A percentile compares a stretch with the other conserved stretches of the same genome.
Conservation (phyloP, 1,140 invertebrate species). For the Geopemphigus sp. region DNA sequence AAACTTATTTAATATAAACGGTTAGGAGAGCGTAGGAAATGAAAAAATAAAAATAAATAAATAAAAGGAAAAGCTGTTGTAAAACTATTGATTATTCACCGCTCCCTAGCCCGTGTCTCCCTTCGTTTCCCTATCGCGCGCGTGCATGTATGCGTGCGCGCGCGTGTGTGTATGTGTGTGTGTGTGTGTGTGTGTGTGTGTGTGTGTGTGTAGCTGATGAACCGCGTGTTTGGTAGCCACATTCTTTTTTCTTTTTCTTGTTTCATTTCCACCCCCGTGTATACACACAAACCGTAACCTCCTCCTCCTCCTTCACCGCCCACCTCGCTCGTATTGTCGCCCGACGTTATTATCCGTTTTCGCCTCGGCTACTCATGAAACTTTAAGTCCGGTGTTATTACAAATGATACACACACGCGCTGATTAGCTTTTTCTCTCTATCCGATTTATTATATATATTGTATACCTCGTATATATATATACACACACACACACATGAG, state of each 20-base stretch:
- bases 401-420: conserved; percentile 46
- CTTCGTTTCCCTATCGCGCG: neutral
- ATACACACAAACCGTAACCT: neutral
- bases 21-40: conserved; percentile 8
- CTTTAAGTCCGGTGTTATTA: conserved; percentile 49
- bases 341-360: conserved; percentile 40
- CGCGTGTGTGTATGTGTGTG: neutral
- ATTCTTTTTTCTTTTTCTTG: conserved; percentile 29
- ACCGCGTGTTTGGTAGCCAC: conserved; percentile 40
- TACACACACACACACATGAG: no score
- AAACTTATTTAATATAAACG: conserved; percentile 43
- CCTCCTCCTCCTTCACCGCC: neutral
- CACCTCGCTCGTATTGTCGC: conserved; percentile 21
- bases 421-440: conserved; percentile 47
- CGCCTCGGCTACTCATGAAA: conserved; percentile 45
- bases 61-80: conserved; percentile 56
- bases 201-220: conserved; percentile 35
- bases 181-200: neutral
- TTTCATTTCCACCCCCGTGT: conserved; percentile 21
- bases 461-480: neutral
- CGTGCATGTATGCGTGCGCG: neutral
- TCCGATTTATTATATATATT: conserved; percentile 46
- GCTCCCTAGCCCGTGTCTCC: neutral
- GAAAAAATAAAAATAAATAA: conserved; percentile 32
- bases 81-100: conserved; percentile 50